Evolutionary conservation across 2,888 invertebrate species (phyloP).

Genomic region (Schrankia costaestrigalis): DNA sequence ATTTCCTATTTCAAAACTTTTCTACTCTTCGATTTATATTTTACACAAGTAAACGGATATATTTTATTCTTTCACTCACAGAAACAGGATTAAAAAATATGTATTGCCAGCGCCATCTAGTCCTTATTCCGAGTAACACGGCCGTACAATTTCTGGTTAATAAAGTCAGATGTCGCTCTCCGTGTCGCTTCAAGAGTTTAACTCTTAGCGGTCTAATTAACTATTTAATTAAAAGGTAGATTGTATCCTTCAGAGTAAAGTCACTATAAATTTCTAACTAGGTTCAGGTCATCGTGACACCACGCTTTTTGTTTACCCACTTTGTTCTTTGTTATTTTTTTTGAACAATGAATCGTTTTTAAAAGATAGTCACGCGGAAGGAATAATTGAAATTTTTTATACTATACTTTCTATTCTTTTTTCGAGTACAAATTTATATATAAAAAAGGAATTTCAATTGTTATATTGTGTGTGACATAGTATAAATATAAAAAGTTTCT

Average conservation of each 20-base stretch:
- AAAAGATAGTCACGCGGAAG: slow-evolving; percentile 21
- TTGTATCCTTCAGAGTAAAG: slow-evolving; percentile 21
- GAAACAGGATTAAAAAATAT: no score
- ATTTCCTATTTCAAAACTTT: no score
- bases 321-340: slow-evolving; percentile 11
- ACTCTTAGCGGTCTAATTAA: slow-evolving; percentile 14
- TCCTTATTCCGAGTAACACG: neutral
- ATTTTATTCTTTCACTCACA: no score
- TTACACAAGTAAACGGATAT: no score
- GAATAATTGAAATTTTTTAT: slow-evolving; percentile 12
- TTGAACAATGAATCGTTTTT: slow-evolving; percentile 12
- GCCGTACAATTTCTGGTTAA: slow-evolving; percentile 2
- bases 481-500: slow-evolving; percentile 23
- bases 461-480: slow-evolving; percentile 16
- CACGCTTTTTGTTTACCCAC: slow-evolving; percentile 10
- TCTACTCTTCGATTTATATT: no score
- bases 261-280: slow-evolving; percentile 19
- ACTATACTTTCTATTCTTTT: slow-evolving; percentile 13
- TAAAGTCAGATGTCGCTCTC: slow-evolving; percentile 35
- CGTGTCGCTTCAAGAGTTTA: slow-evolving; percentile 6
- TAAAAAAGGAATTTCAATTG: slow-evolving; percentile 10
- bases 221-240: slow-evolving; percentile 21
- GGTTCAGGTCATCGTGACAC: slow-evolving; percentile 23
- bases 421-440: slow-evolving; percentile 16
- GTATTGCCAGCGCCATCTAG: slow-evolving; percentile 39